Base-by-base conservation (phyloP, 2,888 invertebrate species). In the Xanthorhoe designata region DNA sequence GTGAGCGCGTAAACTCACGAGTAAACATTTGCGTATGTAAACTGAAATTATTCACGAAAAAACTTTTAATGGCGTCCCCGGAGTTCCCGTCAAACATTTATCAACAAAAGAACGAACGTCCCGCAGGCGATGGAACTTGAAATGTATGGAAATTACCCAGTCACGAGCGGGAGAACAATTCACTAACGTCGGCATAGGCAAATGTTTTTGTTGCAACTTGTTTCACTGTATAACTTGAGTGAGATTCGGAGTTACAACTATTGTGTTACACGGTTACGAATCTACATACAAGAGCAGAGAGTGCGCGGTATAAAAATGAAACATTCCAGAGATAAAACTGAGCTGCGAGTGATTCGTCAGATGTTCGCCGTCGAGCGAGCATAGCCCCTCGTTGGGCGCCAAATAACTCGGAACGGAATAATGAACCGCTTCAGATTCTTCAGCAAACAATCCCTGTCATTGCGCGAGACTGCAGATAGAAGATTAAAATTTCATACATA, bases 141-240 rank as follows among this genome's bases (percentile, higher is more conserved):
- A 92, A 93, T 93, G 92, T 93, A 93, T 93, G 93, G 92, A 93
- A 92, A 93, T 93, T 93, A 92, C 92, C 92, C 89, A 92, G 92
- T 91, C 92, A 92, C 91, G 86, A 87, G 89, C 92, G 90, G 84
- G 89, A 91, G 92, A 92, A 93, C 92, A 92, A 92, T 92, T 91
- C 92, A 92, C 92, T 92, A 91, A 91, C 91, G 84, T 87, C 81
- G 90, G 89, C 91, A 90, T 91, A 90, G 90, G 88, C 92, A 89
- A 91, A 92, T 92, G 91, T 92, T 92, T 92, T 92, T 91, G 92
- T 91, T 91, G 89, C 90, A 88, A 88, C 89, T 89, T 91, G 90
- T 91, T 92, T 90, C 86, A 86, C 80, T 78, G 79, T 82, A 75
- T 84, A 84, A 86, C 85, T 85, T 86, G 81, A 82, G 82, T 81